phyloP scores from a whole-genome alignment of 2,113 vertebrate species.

The Clupea harengus region DNA sequence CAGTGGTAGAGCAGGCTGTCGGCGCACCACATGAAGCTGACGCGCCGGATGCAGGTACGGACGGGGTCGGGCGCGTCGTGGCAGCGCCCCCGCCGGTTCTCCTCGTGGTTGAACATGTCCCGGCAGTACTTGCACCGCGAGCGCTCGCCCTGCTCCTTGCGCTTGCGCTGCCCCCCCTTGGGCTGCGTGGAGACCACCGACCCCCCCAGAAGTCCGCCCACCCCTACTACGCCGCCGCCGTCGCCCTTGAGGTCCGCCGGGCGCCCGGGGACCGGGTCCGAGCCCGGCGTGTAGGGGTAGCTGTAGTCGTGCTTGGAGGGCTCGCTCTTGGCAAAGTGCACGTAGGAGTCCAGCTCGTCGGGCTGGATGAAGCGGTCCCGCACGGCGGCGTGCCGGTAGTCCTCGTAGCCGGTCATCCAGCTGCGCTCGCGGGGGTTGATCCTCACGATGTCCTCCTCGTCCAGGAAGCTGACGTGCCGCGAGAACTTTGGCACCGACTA shows the following conservation, averaged over 20 bases:
- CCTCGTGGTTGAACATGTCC: conserved; percentile 86
- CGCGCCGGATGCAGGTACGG: conserved; percentile 84
- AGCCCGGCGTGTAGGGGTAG: conserved; percentile 85
- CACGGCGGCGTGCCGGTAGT: conserved; percentile 91
- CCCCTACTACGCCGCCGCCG: conserved; percentile 17
- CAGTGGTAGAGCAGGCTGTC: conserved; percentile 99
- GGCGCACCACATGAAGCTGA: conserved; percentile 98
- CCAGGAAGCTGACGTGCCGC: conserved; percentile 87
- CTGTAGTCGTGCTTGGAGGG: conserved; percentile 92
- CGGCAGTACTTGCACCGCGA: conserved; percentile 92
- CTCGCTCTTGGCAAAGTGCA: conserved; percentile 89
- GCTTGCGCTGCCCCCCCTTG: conserved; percentile 77
- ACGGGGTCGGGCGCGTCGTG: conserved; percentile 92
- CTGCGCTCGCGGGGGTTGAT: conserved; percentile 94
- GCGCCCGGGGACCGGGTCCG: conserved; percentile 77
- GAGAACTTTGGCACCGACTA: conserved; percentile 73
- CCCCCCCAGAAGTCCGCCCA: conserved; percentile 44
- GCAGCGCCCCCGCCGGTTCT: conserved; percentile 88
- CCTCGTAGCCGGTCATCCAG: conserved; percentile 94
- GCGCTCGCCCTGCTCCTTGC: conserved; percentile 82
- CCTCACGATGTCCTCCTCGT: conserved; percentile 92
- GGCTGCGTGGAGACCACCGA: conserved; percentile 87
- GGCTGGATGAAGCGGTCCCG: conserved; percentile 80
- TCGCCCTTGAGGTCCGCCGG: conserved; percentile 78
- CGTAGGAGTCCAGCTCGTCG: conserved; percentile 86